Conservation (phyloP, 2,113 vertebrate species). For the Phrynosoma blainvillii region DNA sequence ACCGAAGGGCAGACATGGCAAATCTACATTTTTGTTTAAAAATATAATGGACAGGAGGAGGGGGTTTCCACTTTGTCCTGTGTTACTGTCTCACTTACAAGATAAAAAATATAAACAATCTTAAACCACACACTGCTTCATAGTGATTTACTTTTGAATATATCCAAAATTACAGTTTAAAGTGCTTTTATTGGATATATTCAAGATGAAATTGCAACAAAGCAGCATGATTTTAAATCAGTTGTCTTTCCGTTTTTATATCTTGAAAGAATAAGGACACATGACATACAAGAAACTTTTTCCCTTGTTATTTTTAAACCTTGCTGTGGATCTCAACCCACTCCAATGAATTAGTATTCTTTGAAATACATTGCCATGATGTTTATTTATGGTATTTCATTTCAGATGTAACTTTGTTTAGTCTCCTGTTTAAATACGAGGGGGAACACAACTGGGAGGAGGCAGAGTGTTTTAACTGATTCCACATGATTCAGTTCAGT, state of each 20-base stretch:
- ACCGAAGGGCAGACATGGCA: background rate
- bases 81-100: background rate
- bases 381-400: slow-evolving; percentile 18
- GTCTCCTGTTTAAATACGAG: slow-evolving; percentile 4
- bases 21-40: background rate
- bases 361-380: slow-evolving; percentile 29
- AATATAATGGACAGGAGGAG: background rate
- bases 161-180: background rate
- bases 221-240: too few species aligned
- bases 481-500: background rate
- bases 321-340: background rate
- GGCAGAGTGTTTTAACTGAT: background rate
- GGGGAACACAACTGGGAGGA: background rate
- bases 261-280: background rate
- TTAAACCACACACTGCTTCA: background rate
- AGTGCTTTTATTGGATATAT: background rate
- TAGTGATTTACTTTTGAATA: background rate
- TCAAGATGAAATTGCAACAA: background rate
- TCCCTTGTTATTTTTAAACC: background rate
- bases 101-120: background rate
- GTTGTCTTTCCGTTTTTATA: background rate
- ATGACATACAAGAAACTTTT: background rate
- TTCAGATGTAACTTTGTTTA: slow-evolving; percentile 35
- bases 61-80: background rate
- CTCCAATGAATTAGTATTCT: background rate